A percentile compares a stretch with the other conserved stretches of the same genome.
These are phyloP conservation scores for Mycalesis mineus DNA, from an alignment of 2,888 invertebrate genomes.

Conservation along the genomic window DNA sequence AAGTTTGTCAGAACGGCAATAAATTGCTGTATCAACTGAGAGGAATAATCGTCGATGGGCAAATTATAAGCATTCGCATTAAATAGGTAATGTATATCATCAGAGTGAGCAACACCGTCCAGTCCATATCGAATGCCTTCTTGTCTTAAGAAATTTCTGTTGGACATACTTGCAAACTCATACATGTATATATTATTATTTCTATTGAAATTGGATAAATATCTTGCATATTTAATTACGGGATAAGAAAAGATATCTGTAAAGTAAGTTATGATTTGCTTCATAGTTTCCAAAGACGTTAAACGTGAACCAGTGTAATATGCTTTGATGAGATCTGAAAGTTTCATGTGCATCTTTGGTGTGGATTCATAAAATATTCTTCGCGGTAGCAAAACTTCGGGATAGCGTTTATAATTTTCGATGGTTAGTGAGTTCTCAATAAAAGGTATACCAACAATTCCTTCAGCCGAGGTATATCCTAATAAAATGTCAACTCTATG, in stretches of 20 bases:
- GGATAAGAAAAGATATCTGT: constrained; percentile 38
- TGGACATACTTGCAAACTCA: too few species aligned
- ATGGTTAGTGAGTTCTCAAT: constrained; percentile 26
- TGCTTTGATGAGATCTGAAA: constrained; percentile 41
- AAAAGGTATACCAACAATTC: constrained; percentile 38
- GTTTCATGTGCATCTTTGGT: constrained; percentile 34
- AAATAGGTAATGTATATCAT: not conserved
- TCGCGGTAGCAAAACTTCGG: constrained; percentile 45
- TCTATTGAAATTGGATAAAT: too few species aligned
- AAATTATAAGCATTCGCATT: not conserved
- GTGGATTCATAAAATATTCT: constrained; percentile 36
- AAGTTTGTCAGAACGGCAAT: too few species aligned
- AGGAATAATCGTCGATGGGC: not conserved
- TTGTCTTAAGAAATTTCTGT: not conserved
- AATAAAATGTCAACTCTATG: constrained; percentile 80
- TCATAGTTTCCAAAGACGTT: constrained; percentile 25
- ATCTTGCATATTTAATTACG: constrained; percentile 27
- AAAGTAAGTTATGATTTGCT: constrained; percentile 35
- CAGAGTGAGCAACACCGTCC: not conserved
- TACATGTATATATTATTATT: too few species aligned
- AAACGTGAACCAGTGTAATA: constrained; percentile 43
- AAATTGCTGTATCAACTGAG: too few species aligned
- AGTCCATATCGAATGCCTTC: not conserved
- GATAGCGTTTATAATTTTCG: constrained; percentile 35
- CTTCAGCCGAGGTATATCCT: constrained; percentile 84